Evolutionary conservation across 2,113 vertebrate species (phyloP), one percentile per base, ranked within the genome.

Genomic region (Pyxicephalus adspersus): DNA sequence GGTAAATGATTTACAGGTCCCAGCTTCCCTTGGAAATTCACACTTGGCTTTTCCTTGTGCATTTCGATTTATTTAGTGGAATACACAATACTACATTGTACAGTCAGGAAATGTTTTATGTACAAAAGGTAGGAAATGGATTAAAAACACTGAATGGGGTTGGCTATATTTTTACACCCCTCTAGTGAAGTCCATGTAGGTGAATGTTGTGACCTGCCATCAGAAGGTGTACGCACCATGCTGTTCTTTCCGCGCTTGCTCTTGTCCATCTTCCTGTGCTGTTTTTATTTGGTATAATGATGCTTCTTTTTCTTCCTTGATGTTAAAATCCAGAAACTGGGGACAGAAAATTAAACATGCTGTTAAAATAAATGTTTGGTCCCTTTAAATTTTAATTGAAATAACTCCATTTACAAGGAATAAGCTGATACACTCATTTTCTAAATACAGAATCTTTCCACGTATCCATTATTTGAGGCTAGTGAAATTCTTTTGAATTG

Each of bases 181-280:
- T 54, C 52, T 73, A 73, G 55, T 73, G 52, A 52, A 73, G 70
- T 73, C 70, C 70, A 73, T 73, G 70, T 73, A 54, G 68, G 70
- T 57, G 28, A 73, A 58, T 58, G 70, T 28, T 34, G 52, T 73
- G 70, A 57, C 70, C 55, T 73, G 70, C 70, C 70, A 73, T 73
- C 70, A 73, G 19, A 13, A 13, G 54, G 20, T 68, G 64, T 80
- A 80, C 77, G 57, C 66, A 80, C 77, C 66, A 71, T 63, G 28
- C 31, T 71, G 28, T 38, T 61, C 66, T 52, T 52, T 63, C 38
- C 51, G 66, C 38, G 26, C 58, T 20, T 57, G 18, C 29, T 71
- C 77, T 71, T 71, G 31, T 17, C 17, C 66, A 63, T 71, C 16
- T 71, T 80, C 66, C 61, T 51, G 8, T 20, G 57, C 31, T 70